These are phyloP conservation scores for Alitta virens DNA, from an alignment of 2,888 invertebrate species.

Conservation along the genomic window DNA sequence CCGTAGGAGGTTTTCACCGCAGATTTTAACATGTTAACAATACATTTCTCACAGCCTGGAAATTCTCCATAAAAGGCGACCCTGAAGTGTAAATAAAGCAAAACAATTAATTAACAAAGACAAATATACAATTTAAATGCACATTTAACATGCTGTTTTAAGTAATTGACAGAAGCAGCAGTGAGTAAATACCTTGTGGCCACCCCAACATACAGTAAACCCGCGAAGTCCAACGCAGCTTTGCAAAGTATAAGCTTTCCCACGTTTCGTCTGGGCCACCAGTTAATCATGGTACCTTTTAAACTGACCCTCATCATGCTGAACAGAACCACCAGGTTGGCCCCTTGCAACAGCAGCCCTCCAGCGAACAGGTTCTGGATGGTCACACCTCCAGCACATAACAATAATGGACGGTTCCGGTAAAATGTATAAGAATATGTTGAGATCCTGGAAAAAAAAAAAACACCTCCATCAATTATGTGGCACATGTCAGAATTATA, in stretches of 20 bases:
- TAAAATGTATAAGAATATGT: not conserved
- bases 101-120: too few species aligned
- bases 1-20: slow-evolving; percentile 1
- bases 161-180: too few species aligned
- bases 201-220: not conserved
- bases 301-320: not conserved
- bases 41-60: not conserved
- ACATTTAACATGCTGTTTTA: too few species aligned
- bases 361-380: slow-evolving; percentile 3
- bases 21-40: not conserved
- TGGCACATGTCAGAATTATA: too few species aligned
- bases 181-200: not conserved
- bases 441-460: not conserved
- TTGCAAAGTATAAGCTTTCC: not conserved
- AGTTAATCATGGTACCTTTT: not conserved
- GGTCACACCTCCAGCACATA: not conserved
- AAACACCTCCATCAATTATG: too few species aligned
- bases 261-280: not conserved
- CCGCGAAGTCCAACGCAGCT: not conserved
- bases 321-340: slow-evolving; percentile 1
- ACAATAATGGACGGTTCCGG: not conserved
- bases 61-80: too few species aligned
- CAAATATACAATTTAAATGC: too few species aligned
- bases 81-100: too few species aligned
- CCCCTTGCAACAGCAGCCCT: not conserved